phyloP scores from a whole-genome alignment of 2,113 vertebrate species.

The Ardeotis arabs region DNA sequence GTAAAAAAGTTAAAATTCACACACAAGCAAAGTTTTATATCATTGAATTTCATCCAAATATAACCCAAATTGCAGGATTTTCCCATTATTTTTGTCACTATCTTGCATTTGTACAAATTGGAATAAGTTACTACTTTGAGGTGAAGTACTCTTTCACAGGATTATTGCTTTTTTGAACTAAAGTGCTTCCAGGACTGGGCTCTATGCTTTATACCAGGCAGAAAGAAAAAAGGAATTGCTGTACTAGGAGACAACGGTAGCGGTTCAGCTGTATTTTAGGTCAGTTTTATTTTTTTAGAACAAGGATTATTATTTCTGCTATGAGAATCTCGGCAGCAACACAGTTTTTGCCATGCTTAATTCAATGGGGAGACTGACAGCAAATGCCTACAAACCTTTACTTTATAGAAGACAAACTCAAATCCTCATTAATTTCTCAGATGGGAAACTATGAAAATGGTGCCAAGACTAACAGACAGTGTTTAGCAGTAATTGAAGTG shows the following conservation, averaged over 20 bases:
- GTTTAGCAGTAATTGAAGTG: slow-evolving; percentile 43
- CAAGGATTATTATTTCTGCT: slow-evolving; percentile 38
- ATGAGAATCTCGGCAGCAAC: slow-evolving; percentile 33
- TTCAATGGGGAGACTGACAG: slow-evolving; percentile 28
- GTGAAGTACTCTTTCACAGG: neutral
- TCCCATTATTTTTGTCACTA: neutral
- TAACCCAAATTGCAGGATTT: neutral
- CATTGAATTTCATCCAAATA: neutral
- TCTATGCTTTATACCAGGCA: neutral
- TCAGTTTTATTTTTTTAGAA: slow-evolving; percentile 32
- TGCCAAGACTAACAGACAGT: slow-evolving; percentile 51
- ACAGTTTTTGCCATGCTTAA: neutral
- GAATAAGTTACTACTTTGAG: neutral
- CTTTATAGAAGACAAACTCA: slow-evolving; percentile 43
- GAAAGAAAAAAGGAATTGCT: neutral
- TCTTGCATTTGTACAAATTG: neutral
- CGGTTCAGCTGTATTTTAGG: slow-evolving; percentile 24
- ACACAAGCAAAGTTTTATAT: neutral
- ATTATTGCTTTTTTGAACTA: neutral
- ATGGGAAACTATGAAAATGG: slow-evolving; percentile 30
- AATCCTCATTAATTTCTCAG: slow-evolving; percentile 55
- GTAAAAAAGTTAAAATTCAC: neutral
- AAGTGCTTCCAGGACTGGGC: neutral
- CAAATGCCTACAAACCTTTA: slow-evolving; percentile 41
- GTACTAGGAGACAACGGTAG: neutral